These are phyloP conservation scores for Schizotus pectinicornis DNA, from an alignment of 2,888 invertebrate genomes.

Conservation along the genomic window DNA sequence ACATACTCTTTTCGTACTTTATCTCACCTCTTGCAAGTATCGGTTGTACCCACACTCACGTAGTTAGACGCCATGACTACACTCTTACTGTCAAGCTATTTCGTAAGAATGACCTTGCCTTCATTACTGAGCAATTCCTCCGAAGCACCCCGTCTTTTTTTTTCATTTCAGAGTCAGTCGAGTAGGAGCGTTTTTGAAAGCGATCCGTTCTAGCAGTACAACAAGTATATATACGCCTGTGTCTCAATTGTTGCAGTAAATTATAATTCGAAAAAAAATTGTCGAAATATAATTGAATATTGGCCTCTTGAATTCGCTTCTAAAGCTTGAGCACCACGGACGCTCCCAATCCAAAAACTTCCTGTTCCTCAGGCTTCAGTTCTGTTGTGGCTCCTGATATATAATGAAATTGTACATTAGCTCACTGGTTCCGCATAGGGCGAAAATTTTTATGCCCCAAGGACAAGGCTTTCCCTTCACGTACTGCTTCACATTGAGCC, in stretches of 20 bases:
- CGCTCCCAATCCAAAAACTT: slow-evolving; percentile 33
- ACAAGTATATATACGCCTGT: slow-evolving; percentile 13
- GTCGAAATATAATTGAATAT: slow-evolving; percentile 33
- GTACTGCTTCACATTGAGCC: slow-evolving; percentile 33
- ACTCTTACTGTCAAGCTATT: slow-evolving; percentile 37
- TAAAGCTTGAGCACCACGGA: slow-evolving; percentile 25
- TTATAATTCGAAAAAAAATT: slow-evolving; percentile 38
- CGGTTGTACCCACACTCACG: slow-evolving; percentile 33
- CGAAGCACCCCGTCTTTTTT: slow-evolving; percentile 28
- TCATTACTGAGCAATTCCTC: slow-evolving; percentile 32
- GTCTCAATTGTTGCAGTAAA: slow-evolving; percentile 28
- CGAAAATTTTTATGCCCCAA: slow-evolving; percentile 42
- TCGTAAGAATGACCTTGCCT: slow-evolving; percentile 23
- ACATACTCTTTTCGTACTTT: slow-evolving; percentile 34
- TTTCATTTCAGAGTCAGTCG: slow-evolving; percentile 25
- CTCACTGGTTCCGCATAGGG: slow-evolving; percentile 40
- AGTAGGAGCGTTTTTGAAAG: slow-evolving; percentile 33
- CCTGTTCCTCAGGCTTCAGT: slow-evolving; percentile 16
- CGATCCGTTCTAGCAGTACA: slow-evolving; percentile 33
- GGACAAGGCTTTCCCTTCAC: slow-evolving; percentile 34
- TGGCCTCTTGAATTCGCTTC: slow-evolving; percentile 14
- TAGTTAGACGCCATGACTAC: slow-evolving; percentile 37
- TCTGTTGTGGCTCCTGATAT: slow-evolving; percentile 38
- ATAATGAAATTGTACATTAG: slow-evolving; percentile 42
- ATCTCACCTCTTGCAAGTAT: slow-evolving; percentile 36